Conservation (phyloP, 2,888 invertebrate species). For the Glaucopsyche alexis region DNA sequence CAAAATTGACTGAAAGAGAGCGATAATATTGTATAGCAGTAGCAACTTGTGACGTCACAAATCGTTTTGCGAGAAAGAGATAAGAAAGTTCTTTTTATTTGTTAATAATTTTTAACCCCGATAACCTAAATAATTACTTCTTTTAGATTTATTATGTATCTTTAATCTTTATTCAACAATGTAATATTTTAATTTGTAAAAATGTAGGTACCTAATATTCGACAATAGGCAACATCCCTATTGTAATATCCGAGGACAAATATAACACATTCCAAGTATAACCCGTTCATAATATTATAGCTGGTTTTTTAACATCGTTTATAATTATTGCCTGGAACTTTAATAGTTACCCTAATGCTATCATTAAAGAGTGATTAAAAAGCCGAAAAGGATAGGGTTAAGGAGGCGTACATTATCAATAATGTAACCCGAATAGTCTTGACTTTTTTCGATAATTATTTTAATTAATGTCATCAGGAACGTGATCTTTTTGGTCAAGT, state of each 20-base stretch:
- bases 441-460: slow-evolving; percentile 24
- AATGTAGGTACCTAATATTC: background rate
- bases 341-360: slow-evolving; percentile 18
- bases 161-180: too few relatives aligned
- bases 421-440: slow-evolving; percentile 11
- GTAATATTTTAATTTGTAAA: too few relatives aligned
- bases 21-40: too few relatives aligned
- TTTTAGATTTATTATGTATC: too few relatives aligned
- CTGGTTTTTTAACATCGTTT: background rate
- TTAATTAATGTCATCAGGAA: slow-evolving; percentile 1
- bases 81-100: too few relatives aligned
- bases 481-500: slow-evolving; percentile 3
- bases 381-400: slow-evolving; percentile 1
- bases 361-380: slow-evolving; percentile 22
- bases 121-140: too few relatives aligned
- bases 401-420: background rate
- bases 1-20: too few relatives aligned
- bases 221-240: background rate
- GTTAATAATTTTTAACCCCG: too few relatives aligned
- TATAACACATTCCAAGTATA: background rate
- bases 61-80: too few relatives aligned
- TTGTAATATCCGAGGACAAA: background rate
- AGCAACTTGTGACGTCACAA: too few relatives aligned
- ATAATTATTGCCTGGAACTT: slow-evolving; percentile 13
- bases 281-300: background rate